Evolutionary conservation across 1,140 invertebrate species (phyloP).

Genomic region (Paracyclopina nana): DNA sequence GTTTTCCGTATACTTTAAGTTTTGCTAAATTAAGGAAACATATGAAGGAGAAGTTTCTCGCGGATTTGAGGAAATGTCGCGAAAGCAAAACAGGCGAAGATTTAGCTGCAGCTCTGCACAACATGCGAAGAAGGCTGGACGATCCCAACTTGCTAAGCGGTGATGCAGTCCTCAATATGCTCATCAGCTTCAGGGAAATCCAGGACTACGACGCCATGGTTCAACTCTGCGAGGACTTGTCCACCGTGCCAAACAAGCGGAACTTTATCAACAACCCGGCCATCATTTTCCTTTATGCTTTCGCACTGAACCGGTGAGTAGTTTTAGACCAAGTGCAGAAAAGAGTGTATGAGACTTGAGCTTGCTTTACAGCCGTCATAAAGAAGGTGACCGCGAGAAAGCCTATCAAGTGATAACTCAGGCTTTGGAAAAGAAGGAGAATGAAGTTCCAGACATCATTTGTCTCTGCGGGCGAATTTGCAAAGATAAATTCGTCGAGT

Average conservation of each 20-base stretch:
- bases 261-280: conserved; percentile 70
- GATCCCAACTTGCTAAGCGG: conserved; percentile 89
- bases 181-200: conserved; percentile 57
- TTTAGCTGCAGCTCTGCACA: conserved; percentile 58
- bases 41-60: conserved; percentile 91
- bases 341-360: neutral
- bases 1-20: conserved; percentile 8
- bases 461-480: conserved; percentile 95
- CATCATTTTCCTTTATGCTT: conserved; percentile 83
- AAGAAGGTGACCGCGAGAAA: conserved; percentile 78
- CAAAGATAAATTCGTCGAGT: conserved; percentile 97
- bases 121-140: conserved; percentile 77
- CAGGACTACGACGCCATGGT: conserved; percentile 98
- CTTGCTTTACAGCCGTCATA: conserved; percentile 47
- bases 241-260: conserved; percentile 72
- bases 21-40: conserved; percentile 49
- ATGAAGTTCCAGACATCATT: conserved; percentile 87
- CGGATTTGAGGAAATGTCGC: conserved; percentile 75
- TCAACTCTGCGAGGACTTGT: conserved; percentile 80
- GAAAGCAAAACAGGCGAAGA: conserved; percentile 69
- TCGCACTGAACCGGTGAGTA: conserved; percentile 72
- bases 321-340: neutral
- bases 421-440: conserved; percentile 74
- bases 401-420: conserved; percentile 76
- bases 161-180: conserved; percentile 77